Evolutionary conservation across 2,797 vertebrate species (phyloP).

Genomic region (Micropoecilia bifurca): DNA sequence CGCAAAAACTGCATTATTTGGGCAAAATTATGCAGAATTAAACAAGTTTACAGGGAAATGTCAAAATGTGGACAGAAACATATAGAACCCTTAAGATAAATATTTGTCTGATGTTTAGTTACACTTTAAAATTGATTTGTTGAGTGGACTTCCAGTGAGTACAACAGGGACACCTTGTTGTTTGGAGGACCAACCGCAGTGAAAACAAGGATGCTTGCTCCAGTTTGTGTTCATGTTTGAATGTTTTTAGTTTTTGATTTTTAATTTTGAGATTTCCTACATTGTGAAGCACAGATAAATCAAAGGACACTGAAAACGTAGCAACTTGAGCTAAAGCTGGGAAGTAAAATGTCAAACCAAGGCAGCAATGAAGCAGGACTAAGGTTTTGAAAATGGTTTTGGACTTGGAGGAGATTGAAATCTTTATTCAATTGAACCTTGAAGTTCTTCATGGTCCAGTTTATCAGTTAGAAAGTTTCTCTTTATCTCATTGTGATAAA

Average conservation of each 20-base stretch:
- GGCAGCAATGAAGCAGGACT: neutral
- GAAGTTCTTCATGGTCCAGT: neutral
- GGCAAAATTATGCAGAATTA: too few relatives aligned
- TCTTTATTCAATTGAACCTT: neutral
- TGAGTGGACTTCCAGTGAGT: too few relatives aligned
- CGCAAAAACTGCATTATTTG: too few relatives aligned
- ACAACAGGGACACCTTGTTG: neutral
- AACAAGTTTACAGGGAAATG: too few relatives aligned
- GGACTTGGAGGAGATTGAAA: neutral
- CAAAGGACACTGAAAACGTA: neutral
- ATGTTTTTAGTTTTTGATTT: neutral
- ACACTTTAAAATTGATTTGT: too few relatives aligned
- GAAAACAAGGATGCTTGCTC: neutral
- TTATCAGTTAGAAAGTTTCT: neutral
- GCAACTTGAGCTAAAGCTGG: neutral
- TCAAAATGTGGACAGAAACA: too few relatives aligned
- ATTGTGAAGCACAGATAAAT: neutral
- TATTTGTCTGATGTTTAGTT: too few relatives aligned
- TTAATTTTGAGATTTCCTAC: neutral
- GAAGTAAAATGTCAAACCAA: neutral
- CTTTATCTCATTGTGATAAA: neutral
- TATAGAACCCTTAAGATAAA: too few relatives aligned
- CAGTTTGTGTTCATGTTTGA: neutral
- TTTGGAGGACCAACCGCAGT: neutral
- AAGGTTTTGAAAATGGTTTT: neutral